Conservation (phyloP, 1,140 invertebrate species). For the Apocrypta bakeri region DNA sequence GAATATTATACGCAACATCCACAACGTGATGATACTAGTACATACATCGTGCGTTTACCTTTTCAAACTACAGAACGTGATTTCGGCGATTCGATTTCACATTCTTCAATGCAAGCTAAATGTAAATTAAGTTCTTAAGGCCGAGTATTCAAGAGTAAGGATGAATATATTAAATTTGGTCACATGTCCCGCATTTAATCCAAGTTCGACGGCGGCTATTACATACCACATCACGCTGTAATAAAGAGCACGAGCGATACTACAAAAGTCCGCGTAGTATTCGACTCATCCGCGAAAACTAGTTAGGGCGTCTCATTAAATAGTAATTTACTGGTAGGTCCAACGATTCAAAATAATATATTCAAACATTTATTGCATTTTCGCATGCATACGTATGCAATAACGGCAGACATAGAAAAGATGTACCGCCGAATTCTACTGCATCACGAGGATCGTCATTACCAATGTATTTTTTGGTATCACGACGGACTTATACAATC, state of each 20-base stretch:
- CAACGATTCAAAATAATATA: neutral
- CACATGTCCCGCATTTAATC: neutral
- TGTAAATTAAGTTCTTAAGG: neutral
- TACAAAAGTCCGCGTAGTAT: neutral
- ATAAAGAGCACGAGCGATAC: neutral
- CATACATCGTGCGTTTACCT: conserved; percentile 5
- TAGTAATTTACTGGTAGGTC: neutral
- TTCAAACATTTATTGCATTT: neutral
- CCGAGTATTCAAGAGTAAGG: neutral
- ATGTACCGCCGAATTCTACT: neutral
- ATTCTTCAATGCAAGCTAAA: neutral
- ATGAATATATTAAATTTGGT: neutral
- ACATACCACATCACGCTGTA: conserved; percentile 4
- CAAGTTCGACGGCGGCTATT: neutral
- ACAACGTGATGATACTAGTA: neutral
- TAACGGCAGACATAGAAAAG: neutral
- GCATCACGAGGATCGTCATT: neutral
- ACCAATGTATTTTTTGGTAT: neutral
- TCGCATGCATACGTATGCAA: neutral
- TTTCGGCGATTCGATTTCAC: neutral
- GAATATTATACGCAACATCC: too few species aligned
- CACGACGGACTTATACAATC: neutral
- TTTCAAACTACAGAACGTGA: neutral
- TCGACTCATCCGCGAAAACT: neutral
- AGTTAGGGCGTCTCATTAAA: neutral